These are phyloP conservation scores for Lepidocolaptes lacrymiger DNA, from an alignment of 2,797 vertebrate species.

Conservation along the genomic window DNA sequence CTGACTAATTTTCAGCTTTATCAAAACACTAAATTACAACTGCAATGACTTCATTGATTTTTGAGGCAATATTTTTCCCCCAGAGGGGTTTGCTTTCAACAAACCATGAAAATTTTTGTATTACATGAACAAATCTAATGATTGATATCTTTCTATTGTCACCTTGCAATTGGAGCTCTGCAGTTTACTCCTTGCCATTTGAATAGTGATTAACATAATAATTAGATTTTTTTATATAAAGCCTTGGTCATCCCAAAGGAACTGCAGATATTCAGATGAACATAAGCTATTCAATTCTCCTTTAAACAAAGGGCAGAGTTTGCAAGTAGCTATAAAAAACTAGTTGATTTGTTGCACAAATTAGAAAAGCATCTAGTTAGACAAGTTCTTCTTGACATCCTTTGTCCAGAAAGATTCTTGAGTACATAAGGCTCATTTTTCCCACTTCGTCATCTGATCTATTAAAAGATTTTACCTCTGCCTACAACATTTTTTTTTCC, in stretches of 20 bases:
- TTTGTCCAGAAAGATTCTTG: background rate
- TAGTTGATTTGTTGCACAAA: background rate
- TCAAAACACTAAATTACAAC: conserved; percentile 26
- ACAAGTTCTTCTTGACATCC: background rate
- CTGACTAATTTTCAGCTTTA: conserved; percentile 24
- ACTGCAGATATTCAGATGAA: background rate
- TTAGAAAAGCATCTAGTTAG: background rate
- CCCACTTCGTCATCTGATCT: background rate
- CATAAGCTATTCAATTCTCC: background rate
- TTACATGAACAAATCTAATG: background rate
- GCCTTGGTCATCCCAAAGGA: background rate
- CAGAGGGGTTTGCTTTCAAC: conserved; percentile 11
- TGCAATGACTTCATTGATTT: conserved; percentile 43
- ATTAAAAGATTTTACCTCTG: background rate
- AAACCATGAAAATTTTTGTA: background rate
- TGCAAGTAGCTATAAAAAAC: background rate
- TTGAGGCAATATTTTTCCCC: background rate
- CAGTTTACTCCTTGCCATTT: background rate
- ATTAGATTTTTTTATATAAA: conserved; percentile 33
- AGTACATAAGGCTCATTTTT: background rate
- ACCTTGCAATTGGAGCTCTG: background rate
- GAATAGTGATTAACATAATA: conserved; percentile 33
- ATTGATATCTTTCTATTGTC: background rate
- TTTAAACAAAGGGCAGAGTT: background rate
- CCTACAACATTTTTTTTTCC: background rate